These are phyloP conservation scores for Bubo scandiacus DNA, from an alignment of 2,113 vertebrate species.

Conservation along the genomic window DNA sequence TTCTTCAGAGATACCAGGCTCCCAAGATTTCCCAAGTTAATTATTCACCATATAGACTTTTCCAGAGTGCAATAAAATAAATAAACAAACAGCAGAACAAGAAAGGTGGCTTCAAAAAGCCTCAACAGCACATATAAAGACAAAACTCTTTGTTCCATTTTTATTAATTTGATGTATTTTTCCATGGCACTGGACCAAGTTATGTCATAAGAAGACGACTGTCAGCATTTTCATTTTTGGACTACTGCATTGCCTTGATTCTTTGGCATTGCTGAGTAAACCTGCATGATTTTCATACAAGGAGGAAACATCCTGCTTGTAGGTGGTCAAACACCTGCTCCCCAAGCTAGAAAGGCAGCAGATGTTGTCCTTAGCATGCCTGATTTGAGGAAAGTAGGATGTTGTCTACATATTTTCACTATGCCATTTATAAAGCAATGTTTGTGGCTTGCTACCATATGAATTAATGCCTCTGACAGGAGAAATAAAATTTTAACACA, in stretches of 20 bases:
- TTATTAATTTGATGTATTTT: slow-evolving; percentile 50
- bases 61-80: neutral
- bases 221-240: slow-evolving; percentile 59
- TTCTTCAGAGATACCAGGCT: neutral
- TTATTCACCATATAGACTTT: neutral
- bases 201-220: slow-evolving; percentile 39
- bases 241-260: slow-evolving; percentile 47
- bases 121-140: neutral
- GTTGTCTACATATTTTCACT: slow-evolving; percentile 75
- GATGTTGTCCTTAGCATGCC: slow-evolving; percentile 72
- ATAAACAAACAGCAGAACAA: slow-evolving; percentile 2
- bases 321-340: slow-evolving; percentile 81
- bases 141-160: slow-evolving; percentile 29
- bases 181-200: slow-evolving; percentile 61
- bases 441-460: slow-evolving; percentile 43
- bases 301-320: slow-evolving; percentile 67
- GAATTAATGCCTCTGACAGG: slow-evolving; percentile 40
- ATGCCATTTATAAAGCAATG: slow-evolving; percentile 48
- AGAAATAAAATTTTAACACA: slow-evolving; percentile 58
- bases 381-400: slow-evolving; percentile 66
- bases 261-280: slow-evolving; percentile 49
- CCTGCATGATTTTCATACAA: slow-evolving; percentile 27
- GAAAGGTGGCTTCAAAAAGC: slow-evolving; percentile 2
- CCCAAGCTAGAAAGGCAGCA: slow-evolving; percentile 66
- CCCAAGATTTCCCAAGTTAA: slow-evolving; percentile 10